Evolutionary conservation across 2,113 vertebrate genomes (phyloP).

Genomic region (Euleptes europaea): DNA sequence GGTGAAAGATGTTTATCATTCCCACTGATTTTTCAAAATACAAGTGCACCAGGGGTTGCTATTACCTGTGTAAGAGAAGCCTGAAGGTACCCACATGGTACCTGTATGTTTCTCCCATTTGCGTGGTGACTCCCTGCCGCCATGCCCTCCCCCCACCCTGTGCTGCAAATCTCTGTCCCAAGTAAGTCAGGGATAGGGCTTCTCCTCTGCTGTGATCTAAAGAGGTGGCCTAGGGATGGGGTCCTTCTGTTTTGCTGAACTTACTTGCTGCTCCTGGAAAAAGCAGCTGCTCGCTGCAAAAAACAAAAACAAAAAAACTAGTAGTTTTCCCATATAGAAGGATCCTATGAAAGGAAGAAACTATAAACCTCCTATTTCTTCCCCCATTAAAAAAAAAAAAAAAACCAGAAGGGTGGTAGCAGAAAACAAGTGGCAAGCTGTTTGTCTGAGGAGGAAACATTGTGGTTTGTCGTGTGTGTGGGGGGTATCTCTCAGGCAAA

Average conservation of each 20-base stretch:
- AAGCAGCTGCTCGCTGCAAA: background rate
- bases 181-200: too few species aligned
- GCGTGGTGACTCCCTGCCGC: too few species aligned
- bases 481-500: background rate
- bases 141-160: too few species aligned
- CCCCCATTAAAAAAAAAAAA: background rate
- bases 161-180: too few species aligned
- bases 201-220: background rate
- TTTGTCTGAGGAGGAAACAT: background rate
- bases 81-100: too few species aligned
- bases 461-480: background rate
- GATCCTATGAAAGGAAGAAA: background rate
- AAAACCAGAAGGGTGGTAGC: background rate
- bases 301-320: too few species aligned
- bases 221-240: background rate
- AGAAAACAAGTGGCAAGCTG: background rate
- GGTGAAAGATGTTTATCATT: too few species aligned
- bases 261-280: background rate
- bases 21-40: background rate
- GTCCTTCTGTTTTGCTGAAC: background rate
- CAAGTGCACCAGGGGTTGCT: background rate
- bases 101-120: too few species aligned
- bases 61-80: too few species aligned
- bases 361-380: background rate
- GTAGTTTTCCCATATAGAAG: background rate